Evolutionary conservation across 2,797 vertebrate genomes (phyloP).

Genomic region (Scyliorhinus canicula): DNA sequence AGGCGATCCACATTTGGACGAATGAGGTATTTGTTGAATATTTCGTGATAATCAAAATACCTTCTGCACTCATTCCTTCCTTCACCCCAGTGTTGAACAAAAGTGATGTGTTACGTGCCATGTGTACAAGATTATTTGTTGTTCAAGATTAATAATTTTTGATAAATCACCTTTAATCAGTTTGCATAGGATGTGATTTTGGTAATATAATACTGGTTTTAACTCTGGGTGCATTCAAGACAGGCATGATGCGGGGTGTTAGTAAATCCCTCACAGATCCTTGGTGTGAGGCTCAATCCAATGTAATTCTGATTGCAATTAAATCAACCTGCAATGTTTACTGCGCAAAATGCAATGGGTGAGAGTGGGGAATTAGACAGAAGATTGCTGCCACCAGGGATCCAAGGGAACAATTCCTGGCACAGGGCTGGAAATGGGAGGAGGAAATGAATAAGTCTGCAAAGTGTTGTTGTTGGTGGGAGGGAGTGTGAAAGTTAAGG

Average conservation of each 20-base stretch:
- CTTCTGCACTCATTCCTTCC: too few species aligned
- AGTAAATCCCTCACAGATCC: neutral
- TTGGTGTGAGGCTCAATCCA: neutral
- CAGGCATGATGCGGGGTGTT: neutral
- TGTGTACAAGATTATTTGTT: neutral
- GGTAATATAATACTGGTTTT: neutral
- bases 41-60: neutral
- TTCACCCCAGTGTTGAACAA: neutral
- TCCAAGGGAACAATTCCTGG: neutral
- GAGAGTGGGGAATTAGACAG: neutral
- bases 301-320: neutral
- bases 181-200: neutral
- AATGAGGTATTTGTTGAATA: neutral
- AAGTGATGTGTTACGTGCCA: neutral
- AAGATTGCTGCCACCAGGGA: too few species aligned
- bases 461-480: neutral
- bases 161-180: neutral
- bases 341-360: neutral
- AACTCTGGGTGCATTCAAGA: neutral
- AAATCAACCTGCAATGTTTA: neutral
- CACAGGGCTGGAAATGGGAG: neutral
- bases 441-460: neutral
- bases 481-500: neutral
- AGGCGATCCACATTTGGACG: neutral
- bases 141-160: neutral